These are phyloP conservation scores for Phrynocephalus forsythii DNA, from an alignment of 2,797 vertebrate species.

Conservation along the genomic window DNA sequence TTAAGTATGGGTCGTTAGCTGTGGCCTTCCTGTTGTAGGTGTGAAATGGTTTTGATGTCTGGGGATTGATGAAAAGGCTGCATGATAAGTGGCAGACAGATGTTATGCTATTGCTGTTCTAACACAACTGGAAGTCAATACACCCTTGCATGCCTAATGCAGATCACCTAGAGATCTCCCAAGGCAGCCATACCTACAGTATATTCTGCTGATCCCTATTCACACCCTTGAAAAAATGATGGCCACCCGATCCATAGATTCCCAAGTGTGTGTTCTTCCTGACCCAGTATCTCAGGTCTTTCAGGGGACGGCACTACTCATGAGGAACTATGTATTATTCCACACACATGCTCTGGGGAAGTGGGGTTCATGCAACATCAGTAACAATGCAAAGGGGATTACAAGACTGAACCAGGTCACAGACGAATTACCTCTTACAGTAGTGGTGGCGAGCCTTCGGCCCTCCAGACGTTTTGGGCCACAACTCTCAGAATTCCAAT, in stretches of 20 bases:
- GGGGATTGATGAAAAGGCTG: no score
- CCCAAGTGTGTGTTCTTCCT: background rate
- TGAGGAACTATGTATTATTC: background rate
- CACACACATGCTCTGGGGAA: no score
- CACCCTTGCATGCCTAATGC: background rate
- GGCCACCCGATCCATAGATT: background rate
- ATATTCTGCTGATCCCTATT: background rate
- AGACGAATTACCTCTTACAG: no score
- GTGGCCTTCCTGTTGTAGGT: no score
- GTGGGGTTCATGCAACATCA: background rate
- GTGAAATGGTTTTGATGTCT: no score
- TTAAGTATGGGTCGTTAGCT: no score
- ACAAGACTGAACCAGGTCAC: background rate
- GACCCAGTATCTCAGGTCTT: background rate
- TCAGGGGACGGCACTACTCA: background rate
- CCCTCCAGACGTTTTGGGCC: background rate
- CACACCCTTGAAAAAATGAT: background rate
- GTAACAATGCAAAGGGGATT: background rate
- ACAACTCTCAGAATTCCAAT: no score
- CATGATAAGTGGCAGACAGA: no score
- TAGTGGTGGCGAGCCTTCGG: no score
- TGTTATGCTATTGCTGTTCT: background rate
- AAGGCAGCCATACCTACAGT: background rate
- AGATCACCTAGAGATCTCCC: background rate
- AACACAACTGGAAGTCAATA: background rate